Evolutionary conservation across 2,797 vertebrate genomes (phyloP).

Genomic region (Psittacula derbiana): DNA sequence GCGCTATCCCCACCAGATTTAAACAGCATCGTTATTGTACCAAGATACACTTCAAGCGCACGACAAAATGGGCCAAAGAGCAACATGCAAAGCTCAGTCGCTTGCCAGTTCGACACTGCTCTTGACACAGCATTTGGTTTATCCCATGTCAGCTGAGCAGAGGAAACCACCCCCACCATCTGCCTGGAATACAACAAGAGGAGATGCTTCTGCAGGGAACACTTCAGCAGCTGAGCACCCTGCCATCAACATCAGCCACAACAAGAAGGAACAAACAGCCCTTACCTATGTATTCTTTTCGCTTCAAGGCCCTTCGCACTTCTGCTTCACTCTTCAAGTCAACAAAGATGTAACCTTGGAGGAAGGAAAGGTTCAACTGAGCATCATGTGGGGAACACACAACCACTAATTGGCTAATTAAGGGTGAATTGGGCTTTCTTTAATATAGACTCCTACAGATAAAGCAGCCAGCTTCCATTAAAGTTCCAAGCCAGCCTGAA

Average conservation of each 20-base stretch:
- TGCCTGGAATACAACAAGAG: background rate
- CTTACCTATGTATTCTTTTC: constrained; percentile 93
- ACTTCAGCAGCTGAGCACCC: constrained; percentile 51
- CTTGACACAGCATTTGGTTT: background rate
- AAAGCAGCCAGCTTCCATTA: background rate
- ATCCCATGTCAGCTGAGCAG: rapidly evolving
- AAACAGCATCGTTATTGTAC: background rate
- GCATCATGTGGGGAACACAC: background rate
- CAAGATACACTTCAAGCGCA: background rate
- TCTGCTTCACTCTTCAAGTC: constrained; percentile 89
- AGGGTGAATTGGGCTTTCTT: background rate
- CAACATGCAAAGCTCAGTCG: background rate
- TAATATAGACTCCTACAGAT: constrained; percentile 17
- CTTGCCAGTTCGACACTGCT: background rate
- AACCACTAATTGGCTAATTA: constrained; percentile 42
- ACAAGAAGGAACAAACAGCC: background rate
- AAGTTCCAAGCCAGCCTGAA: background rate
- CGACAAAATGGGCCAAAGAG: background rate
- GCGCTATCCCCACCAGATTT: background rate
- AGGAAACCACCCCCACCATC: background rate
- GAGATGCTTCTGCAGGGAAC: background rate
- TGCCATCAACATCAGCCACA: background rate
- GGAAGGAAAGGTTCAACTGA: background rate
- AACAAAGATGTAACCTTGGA: constrained; percentile 91
- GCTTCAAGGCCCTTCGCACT: constrained; percentile 86